Base-by-base conservation (phyloP, 2,888 invertebrate genomes). In the Alloscopus bannaensis region DNA sequence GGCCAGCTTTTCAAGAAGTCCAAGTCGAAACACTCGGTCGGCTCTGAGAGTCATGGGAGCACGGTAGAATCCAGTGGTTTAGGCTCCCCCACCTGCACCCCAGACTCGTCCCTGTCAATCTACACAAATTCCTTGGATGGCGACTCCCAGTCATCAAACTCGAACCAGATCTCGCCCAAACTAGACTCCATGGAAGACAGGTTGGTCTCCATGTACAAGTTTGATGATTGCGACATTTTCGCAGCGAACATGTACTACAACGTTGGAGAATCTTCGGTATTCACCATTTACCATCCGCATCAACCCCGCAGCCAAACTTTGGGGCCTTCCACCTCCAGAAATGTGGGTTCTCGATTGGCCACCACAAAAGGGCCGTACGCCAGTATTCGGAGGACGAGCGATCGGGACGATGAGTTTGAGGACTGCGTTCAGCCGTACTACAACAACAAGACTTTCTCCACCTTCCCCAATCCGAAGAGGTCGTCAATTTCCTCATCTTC, bases 171-270 rank as follows among this genome's bases (percentile, higher is more conserved):
- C 0, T 83, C 83, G 16, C 82, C 83, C 4, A 82, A 80, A 20
- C 8, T 6, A 36, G 62, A 62, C 55, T 50, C 52, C 16, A 68
- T 64, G 70, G 78, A 79, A 47, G 62, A 71, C 28, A 66, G 45
- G 42, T 79, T 72, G 42, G 60, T 52, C 28, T 83, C 79, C 47
- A 80, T 77, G 16, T 82, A 78, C 42, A 73, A 81, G 24, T 85
- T 82, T 26, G 82, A 81, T 50, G 85, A 84, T 45, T 81, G 83
- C 64, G 82, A 78, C 24, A 69, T 79, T 18, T 85, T 82, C 68
- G 84, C 85, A 3, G 82, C 84, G 0, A 85, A 85, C 22, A 85
- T 84, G 85, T 85, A 82, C 22, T 85, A 85, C 68, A 84, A 85
- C 55, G 79, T 83, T 45, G 85, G 85, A 18, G 83, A 82, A 22